Base-by-base conservation (phyloP, 2,797 vertebrate species). In the Peromyscus aztecus region DNA sequence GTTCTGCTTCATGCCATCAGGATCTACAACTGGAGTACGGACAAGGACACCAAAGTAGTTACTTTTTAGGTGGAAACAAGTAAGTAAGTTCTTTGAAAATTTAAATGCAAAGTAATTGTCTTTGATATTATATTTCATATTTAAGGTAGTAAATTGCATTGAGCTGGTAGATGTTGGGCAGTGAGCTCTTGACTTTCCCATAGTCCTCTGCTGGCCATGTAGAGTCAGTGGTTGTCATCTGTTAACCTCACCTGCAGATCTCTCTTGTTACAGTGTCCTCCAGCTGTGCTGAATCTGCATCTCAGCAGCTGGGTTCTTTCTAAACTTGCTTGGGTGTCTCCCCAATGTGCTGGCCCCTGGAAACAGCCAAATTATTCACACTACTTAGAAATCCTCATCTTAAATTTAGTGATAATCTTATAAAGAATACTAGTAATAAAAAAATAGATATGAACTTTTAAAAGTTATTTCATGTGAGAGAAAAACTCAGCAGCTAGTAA, bases 11-110 rank as follows among this genome's bases (percentile, higher is more conserved):
- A 34, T 91, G 86, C 63, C 94, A 27, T 55, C 97, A 99, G 99
- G 99, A 99, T 97, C 98, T 99, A 83, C 99, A 99, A 91, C 97
- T 99, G 97, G 99, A 99, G 97, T 99, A 99, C 21, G 99, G 99
- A 85, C 99, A 99, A n/a, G 99, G 99, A 97, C 99, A 99, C 93
- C 98, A 99, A 75, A 98, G 99, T 97, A 98, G 98, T 97, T 99
- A 98, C 98, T 99, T 99, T 21, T 98, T 99, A 97, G 99, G 99
- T 98, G 99, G 98, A 98, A 99, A 99, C 98, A 99, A 99, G 99
- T 99, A 98, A 99, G 99, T 99, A 97, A 85, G 46, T 85, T 95
- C 83, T 92, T 9, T 87, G 37, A 83, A 93, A 97, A 76, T 97
- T 43, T 94, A 96, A 95, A 91, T 89, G 88, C 14, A 92, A 61